Base-by-base conservation (phyloP, 2,113 vertebrate genomes). In the Atherinomorus stipes region DNA sequence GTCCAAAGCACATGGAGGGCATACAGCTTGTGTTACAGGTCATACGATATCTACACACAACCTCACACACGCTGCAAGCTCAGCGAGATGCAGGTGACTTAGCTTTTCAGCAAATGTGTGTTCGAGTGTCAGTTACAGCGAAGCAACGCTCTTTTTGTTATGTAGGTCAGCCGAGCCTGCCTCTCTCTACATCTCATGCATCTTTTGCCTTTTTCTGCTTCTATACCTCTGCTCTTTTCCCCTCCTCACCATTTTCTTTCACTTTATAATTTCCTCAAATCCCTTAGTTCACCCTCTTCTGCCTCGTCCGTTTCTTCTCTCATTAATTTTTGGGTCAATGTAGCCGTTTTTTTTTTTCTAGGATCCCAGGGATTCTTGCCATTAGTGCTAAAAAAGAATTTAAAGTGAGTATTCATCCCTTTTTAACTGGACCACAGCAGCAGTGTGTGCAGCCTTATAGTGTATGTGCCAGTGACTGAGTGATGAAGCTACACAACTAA, bases 21-120 rank as follows among this genome's bases (percentile, higher is more conserved):
- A 88, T 83, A 82, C 74, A 4, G 81, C 82, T 92, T 86, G 50
- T 81, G 87, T 94, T 93, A 86, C 90, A 78, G 78, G 83, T 90
- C 88, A 91, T 89, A 84, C 85, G 91, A 91, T 92, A 90, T 80
- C 74, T 64, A 62, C 74, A 45, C 74, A 75, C 76, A 49, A 49
- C 21, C 26, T 50, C 56, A 61, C 51, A 53, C 44, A 71, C 63
- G 21, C 75, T 84, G 90, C 89, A 86, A 85, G 76, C 88, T 93
- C 89, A 92, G 92, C 92, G 87, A 86, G 85, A 90, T 92, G 83
- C 84, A 77, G 79, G 87, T 92, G 90, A 92, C 85, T 80, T 74
- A 70, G 83, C 86, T 83, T 89, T 88, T 90, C 85, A 89, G 76
- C 70, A 73, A 86, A 83, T 81, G 76, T 83, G 80, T 81, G 85